These are phyloP conservation scores for Vanessa cardui DNA, from an alignment of 2,888 invertebrate species.

Conservation along the genomic window DNA sequence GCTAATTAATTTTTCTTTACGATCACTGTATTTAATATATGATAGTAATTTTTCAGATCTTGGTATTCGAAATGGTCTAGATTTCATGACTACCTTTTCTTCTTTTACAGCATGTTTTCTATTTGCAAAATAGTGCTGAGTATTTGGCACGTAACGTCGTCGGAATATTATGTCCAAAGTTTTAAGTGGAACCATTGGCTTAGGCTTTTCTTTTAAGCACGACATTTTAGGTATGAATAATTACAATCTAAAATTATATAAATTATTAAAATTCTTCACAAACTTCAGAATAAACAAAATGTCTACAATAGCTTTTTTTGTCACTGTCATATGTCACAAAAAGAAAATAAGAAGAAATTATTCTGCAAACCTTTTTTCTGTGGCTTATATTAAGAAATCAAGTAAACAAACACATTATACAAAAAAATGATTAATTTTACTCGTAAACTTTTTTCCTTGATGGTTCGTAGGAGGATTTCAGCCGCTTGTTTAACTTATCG, in stretches of 20 bases:
- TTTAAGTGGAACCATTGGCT: constrained; percentile 72
- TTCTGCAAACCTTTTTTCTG: neutral
- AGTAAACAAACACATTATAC: neutral
- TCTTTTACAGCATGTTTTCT: constrained; percentile 60
- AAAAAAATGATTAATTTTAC: constrained; percentile 8
- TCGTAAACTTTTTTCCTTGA: constrained; percentile 47
- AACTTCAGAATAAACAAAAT: constrained; percentile 13
- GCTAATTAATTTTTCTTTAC: constrained; percentile 61
- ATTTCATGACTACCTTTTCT: constrained; percentile 49
- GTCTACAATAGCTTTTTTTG: constrained; percentile 7
- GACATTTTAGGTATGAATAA: constrained; percentile 50
- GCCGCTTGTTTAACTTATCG: constrained; percentile 66
- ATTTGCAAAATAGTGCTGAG: constrained; percentile 75
- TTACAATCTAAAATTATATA: constrained; percentile 13
- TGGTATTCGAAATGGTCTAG: constrained; percentile 66
- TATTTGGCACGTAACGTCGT: constrained; percentile 72
- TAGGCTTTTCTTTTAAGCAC: constrained; percentile 63
- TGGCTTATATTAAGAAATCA: neutral
- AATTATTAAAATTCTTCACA: constrained; percentile 1
- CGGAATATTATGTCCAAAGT: constrained; percentile 74
- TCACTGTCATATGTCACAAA: constrained; percentile 30
- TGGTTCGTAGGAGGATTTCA: constrained; percentile 70
- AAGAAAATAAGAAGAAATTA: neutral
- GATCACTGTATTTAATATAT: constrained; percentile 75
- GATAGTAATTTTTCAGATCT: constrained; percentile 71